A percentile compares a stretch with the other conserved stretches of the same genome.
Evolutionary conservation across 2,797 vertebrate genomes (phyloP).

Genomic region (Cyclura pinguis): DNA sequence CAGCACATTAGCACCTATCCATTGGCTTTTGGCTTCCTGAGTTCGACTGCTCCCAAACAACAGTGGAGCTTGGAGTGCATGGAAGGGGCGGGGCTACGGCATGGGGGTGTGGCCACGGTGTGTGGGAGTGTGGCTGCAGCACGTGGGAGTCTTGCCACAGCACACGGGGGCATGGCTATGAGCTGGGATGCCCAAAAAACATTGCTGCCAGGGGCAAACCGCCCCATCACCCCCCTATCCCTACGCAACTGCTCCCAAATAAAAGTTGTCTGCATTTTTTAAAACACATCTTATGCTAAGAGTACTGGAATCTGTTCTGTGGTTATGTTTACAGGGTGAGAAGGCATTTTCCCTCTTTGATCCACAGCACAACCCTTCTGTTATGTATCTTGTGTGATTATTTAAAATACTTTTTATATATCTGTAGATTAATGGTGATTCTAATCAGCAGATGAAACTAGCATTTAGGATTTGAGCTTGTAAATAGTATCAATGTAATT

Average conservation of each 20-base stretch:
- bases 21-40: background rate
- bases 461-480: constrained; percentile 55
- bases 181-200: too few relatives aligned
- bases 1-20: too few relatives aligned
- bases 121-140: too few relatives aligned
- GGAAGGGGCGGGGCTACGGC: too few relatives aligned
- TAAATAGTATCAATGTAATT: constrained; percentile 69
- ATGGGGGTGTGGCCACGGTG: too few relatives aligned
- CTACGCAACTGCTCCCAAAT: background rate
- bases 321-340: background rate
- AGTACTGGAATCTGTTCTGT: background rate
- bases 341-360: background rate
- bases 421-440: constrained; percentile 62
- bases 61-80: background rate
- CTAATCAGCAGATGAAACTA: constrained; percentile 49
- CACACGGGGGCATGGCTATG: too few relatives aligned
- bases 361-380: background rate
- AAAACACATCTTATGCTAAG: background rate
- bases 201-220: too few relatives aligned
- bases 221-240: too few relatives aligned
- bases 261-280: background rate
- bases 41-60: background rate
- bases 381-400: constrained; percentile 50
- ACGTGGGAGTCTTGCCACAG: too few relatives aligned
- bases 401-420: constrained; percentile 50